Conservation (phyloP, 2,113 vertebrate species). For the Sialia sialis region DNA sequence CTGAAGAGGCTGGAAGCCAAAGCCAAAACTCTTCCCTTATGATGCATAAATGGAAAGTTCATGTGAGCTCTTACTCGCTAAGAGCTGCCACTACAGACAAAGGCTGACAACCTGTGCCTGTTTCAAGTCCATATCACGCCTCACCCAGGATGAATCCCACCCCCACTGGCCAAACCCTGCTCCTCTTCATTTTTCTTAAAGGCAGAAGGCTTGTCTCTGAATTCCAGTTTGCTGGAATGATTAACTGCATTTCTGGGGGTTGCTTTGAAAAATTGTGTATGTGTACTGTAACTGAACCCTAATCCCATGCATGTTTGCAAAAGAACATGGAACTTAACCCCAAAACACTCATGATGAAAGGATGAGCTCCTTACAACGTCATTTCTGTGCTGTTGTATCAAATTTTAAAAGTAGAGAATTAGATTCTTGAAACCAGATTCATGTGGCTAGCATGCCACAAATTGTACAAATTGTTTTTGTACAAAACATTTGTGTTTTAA, state of each 20-base stretch:
- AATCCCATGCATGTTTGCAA: neutral
- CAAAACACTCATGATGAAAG: neutral
- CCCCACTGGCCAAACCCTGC: neutral
- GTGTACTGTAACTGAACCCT: neutral
- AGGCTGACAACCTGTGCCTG: neutral
- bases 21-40: neutral
- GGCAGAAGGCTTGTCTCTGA: neutral
- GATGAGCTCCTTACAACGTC: neutral
- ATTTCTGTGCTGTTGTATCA: neutral
- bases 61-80: neutral
- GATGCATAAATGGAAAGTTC: neutral
- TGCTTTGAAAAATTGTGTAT: neutral
- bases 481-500: neutral
- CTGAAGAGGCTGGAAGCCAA: neutral
- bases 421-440: neutral
- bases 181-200: neutral
- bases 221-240: neutral
- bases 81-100: neutral
- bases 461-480: neutral
- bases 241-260: neutral
- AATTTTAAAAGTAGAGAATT: neutral
- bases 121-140: neutral
- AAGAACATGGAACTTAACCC: neutral
- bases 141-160: neutral
- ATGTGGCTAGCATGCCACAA: neutral